These are phyloP conservation scores for Drosophila tripunctata DNA, from an alignment of 2,888 invertebrate species.

Conservation along the genomic window DNA sequence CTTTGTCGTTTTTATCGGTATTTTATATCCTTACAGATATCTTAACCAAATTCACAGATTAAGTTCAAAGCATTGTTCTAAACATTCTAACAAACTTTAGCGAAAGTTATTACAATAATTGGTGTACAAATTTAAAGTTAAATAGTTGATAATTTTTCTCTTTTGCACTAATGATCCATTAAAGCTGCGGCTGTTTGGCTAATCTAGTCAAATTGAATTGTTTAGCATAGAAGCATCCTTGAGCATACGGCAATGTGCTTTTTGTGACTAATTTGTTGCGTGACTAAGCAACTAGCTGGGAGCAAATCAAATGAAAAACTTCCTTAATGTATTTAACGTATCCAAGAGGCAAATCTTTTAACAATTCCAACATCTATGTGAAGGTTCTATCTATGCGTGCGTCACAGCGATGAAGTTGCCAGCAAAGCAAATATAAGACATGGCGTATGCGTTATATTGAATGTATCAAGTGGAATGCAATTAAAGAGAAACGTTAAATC, in stretches of 20 bases:
- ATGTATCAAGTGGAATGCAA: background rate
- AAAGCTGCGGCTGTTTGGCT: constrained; percentile 11
- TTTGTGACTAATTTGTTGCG: constrained; percentile 42
- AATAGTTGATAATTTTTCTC: background rate
- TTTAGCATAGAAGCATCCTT: constrained; percentile 10
- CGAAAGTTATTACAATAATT: no score
- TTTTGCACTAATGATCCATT: background rate
- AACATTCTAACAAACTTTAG: no score
- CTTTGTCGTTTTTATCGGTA: no score
- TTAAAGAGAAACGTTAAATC: background rate
- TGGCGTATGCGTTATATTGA: constrained; percentile 25
- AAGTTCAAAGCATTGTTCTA: no score
- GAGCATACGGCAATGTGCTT: constrained; percentile 27
- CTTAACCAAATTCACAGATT: no score
- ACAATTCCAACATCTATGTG: background rate
- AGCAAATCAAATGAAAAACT: background rate
- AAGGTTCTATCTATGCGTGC: background rate
- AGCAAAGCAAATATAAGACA: background rate
- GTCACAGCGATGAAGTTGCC: background rate
- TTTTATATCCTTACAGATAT: no score
- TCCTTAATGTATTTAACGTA: background rate
- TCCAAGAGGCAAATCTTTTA: background rate
- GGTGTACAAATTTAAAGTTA: constrained; percentile 7
- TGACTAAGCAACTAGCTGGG: constrained; percentile 38
- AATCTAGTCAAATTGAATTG: constrained; percentile 49